Conservation (phyloP, 2,797 vertebrate species). For the Acanthurus leucopareius region DNA sequence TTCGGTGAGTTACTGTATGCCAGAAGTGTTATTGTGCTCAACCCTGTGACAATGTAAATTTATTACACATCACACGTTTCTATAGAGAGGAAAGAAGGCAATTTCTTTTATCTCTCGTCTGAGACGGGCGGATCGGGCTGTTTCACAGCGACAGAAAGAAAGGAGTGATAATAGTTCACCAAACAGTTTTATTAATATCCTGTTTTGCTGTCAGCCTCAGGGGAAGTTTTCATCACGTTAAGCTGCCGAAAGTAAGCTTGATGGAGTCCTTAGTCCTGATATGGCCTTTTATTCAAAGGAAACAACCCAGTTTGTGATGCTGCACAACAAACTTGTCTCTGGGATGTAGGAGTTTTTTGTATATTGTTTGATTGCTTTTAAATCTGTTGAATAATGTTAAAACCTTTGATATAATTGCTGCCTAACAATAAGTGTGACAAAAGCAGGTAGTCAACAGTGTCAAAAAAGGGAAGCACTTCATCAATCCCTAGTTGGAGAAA, state of each 20-base stretch:
- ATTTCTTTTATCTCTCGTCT: slow-evolving; percentile 54
- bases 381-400: neutral
- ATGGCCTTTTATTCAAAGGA: slow-evolving; percentile 41
- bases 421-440: neutral
- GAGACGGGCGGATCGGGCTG: slow-evolving; percentile 34
- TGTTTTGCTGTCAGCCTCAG: slow-evolving; percentile 50
- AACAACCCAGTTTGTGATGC: neutral
- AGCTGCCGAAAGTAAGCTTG: slow-evolving; percentile 39
- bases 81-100: slow-evolving; percentile 32
- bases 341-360: neutral
- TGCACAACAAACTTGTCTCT: neutral
- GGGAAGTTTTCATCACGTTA: slow-evolving; percentile 53
- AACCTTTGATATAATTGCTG: neutral
- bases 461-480: neutral
- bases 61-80: slow-evolving; percentile 39
- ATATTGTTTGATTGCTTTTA: neutral
- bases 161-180: slow-evolving; percentile 57
- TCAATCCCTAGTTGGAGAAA: neutral
- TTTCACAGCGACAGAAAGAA: slow-evolving; percentile 61
- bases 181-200: slow-evolving; percentile 72
- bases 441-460: neutral
- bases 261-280: slow-evolving; percentile 35
- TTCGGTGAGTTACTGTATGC: slow-evolving; percentile 12
- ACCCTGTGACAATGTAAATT: slow-evolving; percentile 37
- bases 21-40: slow-evolving; percentile 11